Evolutionary conservation across 2,113 vertebrate genomes (phyloP), one percentile per base, ranked within the genome.

Genomic region (Python bivittatus): DNA sequence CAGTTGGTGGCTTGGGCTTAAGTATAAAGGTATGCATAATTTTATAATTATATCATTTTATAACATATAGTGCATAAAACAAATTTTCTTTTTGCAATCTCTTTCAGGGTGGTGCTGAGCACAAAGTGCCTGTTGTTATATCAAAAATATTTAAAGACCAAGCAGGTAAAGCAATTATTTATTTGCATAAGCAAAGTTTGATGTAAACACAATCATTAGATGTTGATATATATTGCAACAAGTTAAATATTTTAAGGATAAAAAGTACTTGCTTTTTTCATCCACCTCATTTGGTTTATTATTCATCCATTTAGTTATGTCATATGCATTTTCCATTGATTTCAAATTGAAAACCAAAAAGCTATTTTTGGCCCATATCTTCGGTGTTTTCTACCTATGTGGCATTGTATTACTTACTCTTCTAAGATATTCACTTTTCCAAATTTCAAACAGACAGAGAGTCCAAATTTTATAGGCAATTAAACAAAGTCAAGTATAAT

Each of bases 91-190:
- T 88, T 0, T 0, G 0, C 84, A 7, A 4, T 97, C 91, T 96
- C 92, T 98, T 98, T 61, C 97, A 99, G 99, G 99, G 99, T 87
- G 99, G 99, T 90, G 98, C 98, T 38, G 99, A 99, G 96, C 98
- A 99, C 96, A 98, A 98, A 93, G 98, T 99, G 87, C 99, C 99
- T 60, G 99, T 99, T 90, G 99, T 99, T 97, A 98, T 99, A 96
- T 99, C 99, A 85, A 99, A 99, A 98, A 98, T 99, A 96, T 98
- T 99, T 96, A 99, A 98, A 98, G 98, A 98, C 97, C 99, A 99
- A 98, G 97, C 98, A 98, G 99, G 99, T 99, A 98, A 99, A 97
- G 88, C 8, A n/a, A 88, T 85, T 58, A 12, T 68, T 38, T 88
- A 92, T 91, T 29, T 88, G 6, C 29, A 48, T 52, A 89, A 33